A percentile compares a stretch with the other conserved stretches of the same genome.
Conservation (phyloP, 2,113 vertebrate genomes). For the Lepus europaeus region DNA sequence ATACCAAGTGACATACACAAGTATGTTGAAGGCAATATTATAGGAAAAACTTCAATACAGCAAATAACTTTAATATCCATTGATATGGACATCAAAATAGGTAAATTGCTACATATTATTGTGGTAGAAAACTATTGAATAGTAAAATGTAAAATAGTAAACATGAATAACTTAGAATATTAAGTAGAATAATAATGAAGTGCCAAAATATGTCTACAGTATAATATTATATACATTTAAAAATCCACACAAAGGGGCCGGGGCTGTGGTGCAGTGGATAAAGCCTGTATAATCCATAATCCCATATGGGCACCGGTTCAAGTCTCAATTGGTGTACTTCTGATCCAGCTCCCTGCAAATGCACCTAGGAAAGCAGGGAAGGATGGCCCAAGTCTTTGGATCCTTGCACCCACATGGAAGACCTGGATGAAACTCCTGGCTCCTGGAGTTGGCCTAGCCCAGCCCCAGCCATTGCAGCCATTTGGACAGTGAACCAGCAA, state of each 20-base stretch:
- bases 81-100: not conserved
- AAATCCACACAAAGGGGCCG: not conserved
- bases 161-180: conserved; percentile 12
- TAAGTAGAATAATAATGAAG: not conserved
- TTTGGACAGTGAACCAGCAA: no score
- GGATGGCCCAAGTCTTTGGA: no score
- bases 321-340: no score
- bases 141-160: conserved; percentile 27
- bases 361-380: no score
- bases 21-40: not conserved
- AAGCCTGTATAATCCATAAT: no score
- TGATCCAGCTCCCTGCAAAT: no score
- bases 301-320: no score
- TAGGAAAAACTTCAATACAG: not conserved
- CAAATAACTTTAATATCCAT: not conserved
- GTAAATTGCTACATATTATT: not conserved
- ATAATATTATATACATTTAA: conserved; percentile 1
- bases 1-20: not conserved
- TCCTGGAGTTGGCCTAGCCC: no score
- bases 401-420: no score
- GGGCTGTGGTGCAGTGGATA: no score
- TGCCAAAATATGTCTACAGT: not conserved
- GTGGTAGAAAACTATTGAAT: not conserved
- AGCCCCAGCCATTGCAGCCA: no score
- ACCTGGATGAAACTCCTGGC: no score